A percentile compares a stretch with the other conserved stretches of the same genome.
phyloP scores from a whole-genome alignment of 2,113 vertebrate genomes.

The Pelecanus crispus region DNA sequence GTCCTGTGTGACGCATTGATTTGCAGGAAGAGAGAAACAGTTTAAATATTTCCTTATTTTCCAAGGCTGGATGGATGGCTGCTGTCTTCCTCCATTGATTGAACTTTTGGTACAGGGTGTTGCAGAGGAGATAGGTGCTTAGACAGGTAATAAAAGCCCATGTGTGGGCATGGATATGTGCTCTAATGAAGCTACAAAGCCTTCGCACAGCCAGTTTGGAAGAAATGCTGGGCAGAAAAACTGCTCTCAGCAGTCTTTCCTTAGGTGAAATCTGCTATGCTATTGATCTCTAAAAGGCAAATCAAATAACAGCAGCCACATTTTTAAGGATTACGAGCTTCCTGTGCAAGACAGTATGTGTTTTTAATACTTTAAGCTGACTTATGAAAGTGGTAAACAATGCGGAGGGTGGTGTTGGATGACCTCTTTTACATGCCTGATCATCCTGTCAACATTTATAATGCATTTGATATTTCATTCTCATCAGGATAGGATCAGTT shows the following conservation, averaged over 20 bases:
- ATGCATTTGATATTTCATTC: constrained; percentile 36
- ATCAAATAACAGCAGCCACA: constrained; percentile 37
- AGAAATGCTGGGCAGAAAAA: background rate
- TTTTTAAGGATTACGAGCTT: constrained; percentile 62
- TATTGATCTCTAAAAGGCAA: constrained; percentile 58
- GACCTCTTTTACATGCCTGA: constrained; percentile 53
- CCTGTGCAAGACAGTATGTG: constrained; percentile 24
- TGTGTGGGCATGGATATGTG: background rate
- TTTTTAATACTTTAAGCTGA: constrained; percentile 65
- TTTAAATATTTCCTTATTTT: background rate
- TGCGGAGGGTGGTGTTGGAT: background rate
- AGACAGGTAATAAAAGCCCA: background rate
- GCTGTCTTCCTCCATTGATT: background rate
- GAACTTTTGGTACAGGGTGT: background rate
- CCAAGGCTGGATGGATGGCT: background rate
- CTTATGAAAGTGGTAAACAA: constrained; percentile 42
- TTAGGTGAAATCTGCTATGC: constrained; percentile 22
- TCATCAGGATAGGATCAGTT: constrained; percentile 41
- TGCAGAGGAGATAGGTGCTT: background rate
- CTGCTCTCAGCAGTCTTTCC: background rate
- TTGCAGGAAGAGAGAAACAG: background rate
- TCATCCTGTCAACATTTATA: constrained; percentile 47
- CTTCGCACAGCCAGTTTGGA: background rate
- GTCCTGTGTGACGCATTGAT: background rate
- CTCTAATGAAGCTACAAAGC: background rate